These are phyloP conservation scores for Orthonychiurus folsomi DNA, from an alignment of 2,888 invertebrate genomes.

Conservation along the genomic window DNA sequence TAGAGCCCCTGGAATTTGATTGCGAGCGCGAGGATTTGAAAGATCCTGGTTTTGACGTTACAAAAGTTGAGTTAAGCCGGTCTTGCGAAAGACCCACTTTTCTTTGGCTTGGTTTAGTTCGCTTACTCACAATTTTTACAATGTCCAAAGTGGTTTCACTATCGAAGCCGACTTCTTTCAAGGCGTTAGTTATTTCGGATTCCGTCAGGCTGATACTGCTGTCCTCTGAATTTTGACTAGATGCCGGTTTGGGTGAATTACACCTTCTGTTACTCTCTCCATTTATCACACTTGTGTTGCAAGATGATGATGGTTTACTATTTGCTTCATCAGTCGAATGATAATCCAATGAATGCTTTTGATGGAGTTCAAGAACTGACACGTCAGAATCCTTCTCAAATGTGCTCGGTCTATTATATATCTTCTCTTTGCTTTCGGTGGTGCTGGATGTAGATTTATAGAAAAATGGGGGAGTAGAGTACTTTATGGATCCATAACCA, in stretches of 20 bases:
- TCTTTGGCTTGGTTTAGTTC: neutral
- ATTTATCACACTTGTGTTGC: neutral
- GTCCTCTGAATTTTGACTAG: neutral
- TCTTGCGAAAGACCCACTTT: neutral
- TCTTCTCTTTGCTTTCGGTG: no score
- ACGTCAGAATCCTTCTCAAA: neutral
- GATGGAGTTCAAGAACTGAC: slow-evolving; percentile 7
- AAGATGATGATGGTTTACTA: neutral
- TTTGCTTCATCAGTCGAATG: slow-evolving; percentile 3
- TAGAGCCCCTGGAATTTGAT: neutral
- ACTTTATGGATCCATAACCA: slow-evolving; percentile 39
- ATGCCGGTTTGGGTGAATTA: neutral
- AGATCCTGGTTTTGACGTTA: neutral
- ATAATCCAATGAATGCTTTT: neutral
- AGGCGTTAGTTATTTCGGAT: neutral
- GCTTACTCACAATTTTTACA: neutral
- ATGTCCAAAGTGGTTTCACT: slow-evolving; percentile 4
- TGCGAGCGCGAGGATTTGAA: no score
- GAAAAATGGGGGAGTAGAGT: slow-evolving; percentile 23
- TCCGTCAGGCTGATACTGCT: slow-evolving; percentile 1
- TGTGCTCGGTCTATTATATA: neutral
- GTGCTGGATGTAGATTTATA: neutral
- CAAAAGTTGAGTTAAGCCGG: neutral
- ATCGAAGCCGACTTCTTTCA: slow-evolving; percentile 5
- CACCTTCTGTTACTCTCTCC: neutral